Evolutionary conservation across 2,797 vertebrate species (phyloP).

Genomic region (Cyprinella venusta): DNA sequence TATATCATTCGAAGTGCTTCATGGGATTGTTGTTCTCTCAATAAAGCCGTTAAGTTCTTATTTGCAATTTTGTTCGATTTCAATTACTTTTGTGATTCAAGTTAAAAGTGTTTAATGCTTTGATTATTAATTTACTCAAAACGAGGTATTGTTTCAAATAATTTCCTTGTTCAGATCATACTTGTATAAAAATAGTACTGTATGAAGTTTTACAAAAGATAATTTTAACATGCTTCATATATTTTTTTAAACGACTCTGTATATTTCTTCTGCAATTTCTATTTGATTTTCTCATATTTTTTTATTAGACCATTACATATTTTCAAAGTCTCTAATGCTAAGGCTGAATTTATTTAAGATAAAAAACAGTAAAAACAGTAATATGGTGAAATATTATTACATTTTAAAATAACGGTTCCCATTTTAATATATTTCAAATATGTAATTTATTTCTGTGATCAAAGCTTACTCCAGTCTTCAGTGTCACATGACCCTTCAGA

Average conservation of each 20-base stretch:
- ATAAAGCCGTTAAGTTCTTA: not conserved
- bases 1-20: not conserved
- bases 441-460: not conserved
- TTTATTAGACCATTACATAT: not conserved
- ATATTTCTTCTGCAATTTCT: not conserved
- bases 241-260: not conserved
- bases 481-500: conserved; percentile 1
- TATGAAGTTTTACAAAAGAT: not conserved
- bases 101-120: too few relatives aligned
- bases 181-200: not conserved
- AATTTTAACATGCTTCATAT: not conserved
- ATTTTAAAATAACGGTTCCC: too few relatives aligned
- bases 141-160: not conserved
- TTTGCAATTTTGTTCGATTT: not conserved
- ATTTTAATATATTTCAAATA: not conserved
- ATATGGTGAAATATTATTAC: not conserved
- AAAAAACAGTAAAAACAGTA: not conserved
- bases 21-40: too few relatives aligned
- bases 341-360: not conserved
- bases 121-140: not conserved
- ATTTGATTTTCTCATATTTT: not conserved
- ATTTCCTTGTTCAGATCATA: conserved; percentile 9
- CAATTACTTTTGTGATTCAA: not conserved
- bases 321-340: not conserved
- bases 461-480: not conserved